Evolutionary conservation across 53 echinoderm and acorn worm genomes (phyloP).

Genomic region (Antedon mediterranea): DNA sequence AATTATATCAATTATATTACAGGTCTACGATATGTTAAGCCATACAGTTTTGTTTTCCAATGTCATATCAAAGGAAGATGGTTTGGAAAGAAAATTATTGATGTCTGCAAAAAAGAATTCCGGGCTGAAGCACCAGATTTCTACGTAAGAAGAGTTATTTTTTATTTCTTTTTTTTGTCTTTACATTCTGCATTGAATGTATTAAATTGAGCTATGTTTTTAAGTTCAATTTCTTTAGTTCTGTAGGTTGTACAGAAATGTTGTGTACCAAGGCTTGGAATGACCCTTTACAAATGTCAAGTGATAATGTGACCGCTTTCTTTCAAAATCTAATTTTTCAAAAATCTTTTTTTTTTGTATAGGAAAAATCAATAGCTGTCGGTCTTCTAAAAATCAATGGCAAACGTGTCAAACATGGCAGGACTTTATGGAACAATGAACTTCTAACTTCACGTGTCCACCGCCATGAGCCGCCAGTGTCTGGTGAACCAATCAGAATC

Average conservation of each 20-base stretch:
- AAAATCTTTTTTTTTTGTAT: neutral
- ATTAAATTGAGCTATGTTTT: no score
- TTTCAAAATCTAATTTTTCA: no score
- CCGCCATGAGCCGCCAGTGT: constrained; percentile 88
- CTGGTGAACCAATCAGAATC: constrained; percentile 53
- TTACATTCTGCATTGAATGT: no score
- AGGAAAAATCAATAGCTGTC: constrained; percentile 51
- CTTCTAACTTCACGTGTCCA: constrained; percentile 75
- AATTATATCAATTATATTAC: neutral
- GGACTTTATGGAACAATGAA: constrained; percentile 56
- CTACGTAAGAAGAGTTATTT: no score
- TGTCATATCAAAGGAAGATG: constrained; percentile 77
- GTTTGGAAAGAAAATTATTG: constrained; percentile 58
- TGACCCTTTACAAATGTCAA: no score
- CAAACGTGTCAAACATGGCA: constrained; percentile 28
- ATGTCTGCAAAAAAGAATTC: constrained; percentile 79
- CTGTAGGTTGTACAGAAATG: no score
- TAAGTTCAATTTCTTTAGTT: no score
- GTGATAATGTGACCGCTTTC: no score
- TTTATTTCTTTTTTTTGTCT: no score
- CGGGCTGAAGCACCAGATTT: constrained; percentile 65
- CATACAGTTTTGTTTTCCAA: constrained; percentile 69
- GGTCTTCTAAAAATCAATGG: constrained; percentile 73
- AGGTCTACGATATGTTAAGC: constrained; percentile 72
- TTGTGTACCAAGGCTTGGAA: no score